These are phyloP conservation scores for Myotis lucifugus DNA, from an alignment of 2,113 vertebrate genomes.

Conservation along the genomic window DNA sequence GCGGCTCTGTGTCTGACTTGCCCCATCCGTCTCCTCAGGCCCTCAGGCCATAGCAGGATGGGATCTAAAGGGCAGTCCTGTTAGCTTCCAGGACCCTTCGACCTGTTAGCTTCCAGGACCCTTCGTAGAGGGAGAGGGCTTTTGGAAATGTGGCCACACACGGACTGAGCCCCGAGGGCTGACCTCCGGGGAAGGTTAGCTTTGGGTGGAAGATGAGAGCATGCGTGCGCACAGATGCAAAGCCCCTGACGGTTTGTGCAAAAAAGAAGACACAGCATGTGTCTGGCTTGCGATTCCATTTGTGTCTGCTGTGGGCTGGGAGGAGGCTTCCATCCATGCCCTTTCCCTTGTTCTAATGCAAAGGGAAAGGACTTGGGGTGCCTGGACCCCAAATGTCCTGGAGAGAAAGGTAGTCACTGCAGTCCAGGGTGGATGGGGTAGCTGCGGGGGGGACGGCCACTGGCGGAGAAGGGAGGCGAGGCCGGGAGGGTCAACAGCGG, in stretches of 20 bases:
- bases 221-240: background rate
- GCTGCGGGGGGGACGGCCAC: background rate
- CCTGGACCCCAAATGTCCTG: background rate
- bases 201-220: background rate
- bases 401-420: background rate
- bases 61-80: background rate
- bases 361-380: background rate
- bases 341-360: background rate
- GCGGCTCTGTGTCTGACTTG: background rate
- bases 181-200: background rate
- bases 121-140: background rate
- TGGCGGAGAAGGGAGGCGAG: background rate
- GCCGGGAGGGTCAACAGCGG: accelerated
- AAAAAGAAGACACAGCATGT: background rate
- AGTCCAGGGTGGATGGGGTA: background rate
- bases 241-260: background rate
- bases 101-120: background rate
- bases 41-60: background rate
- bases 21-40: background rate
- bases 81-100: background rate
- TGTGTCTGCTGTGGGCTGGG: background rate
- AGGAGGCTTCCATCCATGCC: background rate
- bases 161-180: background rate
- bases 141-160: accelerated
- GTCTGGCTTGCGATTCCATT: accelerated